Percentiles rank a stretch among this genome's conserved stretches.
Conservation (phyloP, 2,113 vertebrate species). For the Meleagris gallopavo region DNA sequence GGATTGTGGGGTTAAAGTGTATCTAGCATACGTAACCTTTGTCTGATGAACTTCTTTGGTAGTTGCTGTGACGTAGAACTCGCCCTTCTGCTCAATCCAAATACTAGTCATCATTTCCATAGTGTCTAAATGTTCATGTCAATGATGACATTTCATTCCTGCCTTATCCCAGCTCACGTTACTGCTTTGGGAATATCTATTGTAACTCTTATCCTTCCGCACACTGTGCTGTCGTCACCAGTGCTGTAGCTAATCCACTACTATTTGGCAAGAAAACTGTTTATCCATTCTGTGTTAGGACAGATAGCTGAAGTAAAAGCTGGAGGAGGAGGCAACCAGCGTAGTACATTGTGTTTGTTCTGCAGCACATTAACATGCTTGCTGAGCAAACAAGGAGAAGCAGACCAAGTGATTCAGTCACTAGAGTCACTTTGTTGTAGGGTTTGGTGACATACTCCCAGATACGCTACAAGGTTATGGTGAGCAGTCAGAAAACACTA, state of each 20-base stretch:
- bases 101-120: slow-evolving; percentile 52
- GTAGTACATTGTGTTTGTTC: neutral
- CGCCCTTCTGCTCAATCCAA: slow-evolving; percentile 58
- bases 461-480: neutral
- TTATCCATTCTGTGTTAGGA: neutral
- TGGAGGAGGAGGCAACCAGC: neutral
- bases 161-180: slow-evolving; percentile 47
- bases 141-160: slow-evolving; percentile 12
- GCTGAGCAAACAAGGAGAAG: neutral
- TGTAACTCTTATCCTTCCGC: slow-evolving; percentile 49
- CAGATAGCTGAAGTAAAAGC: slow-evolving; percentile 7
- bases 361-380: neutral
- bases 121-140: neutral
- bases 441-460: neutral
- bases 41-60: neutral
- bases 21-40: neutral
- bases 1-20: neutral
- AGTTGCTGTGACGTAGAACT: slow-evolving; percentile 27
- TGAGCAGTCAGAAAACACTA: neutral
- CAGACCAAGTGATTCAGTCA: neutral
- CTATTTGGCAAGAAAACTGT: slow-evolving; percentile 57
- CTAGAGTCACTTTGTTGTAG: neutral
- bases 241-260: slow-evolving; percentile 51
- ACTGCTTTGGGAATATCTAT: slow-evolving; percentile 51
- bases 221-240: neutral